Conservation (phyloP, 2,113 vertebrate genomes). For the Melanerpes formicivorus region DNA sequence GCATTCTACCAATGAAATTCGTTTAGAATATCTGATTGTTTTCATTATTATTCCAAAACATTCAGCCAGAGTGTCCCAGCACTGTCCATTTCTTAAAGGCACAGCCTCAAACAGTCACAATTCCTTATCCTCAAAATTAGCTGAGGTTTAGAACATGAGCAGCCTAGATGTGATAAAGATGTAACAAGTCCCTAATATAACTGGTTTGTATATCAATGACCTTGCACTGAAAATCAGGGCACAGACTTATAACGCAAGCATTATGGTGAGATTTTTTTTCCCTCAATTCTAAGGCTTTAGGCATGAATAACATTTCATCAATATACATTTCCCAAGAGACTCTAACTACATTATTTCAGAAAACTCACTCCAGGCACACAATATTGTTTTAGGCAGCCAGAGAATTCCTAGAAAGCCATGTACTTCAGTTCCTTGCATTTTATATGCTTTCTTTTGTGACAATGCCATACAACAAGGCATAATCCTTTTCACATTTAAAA, state of each 20-base stretch:
- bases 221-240: not conserved
- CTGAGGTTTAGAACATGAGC: not conserved
- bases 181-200: not conserved
- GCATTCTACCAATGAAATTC: no score
- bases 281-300: not conserved
- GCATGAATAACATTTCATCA: not conserved
- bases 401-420: accelerated
- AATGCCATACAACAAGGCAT: not conserved
- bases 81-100: no score
- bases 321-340: not conserved
- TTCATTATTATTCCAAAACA: no score
- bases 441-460: not conserved
- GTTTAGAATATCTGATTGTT: no score
- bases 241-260: not conserved
- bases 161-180: not conserved
- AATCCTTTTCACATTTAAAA: not conserved
- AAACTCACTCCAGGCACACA: not conserved
- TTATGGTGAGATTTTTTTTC: not conserved
- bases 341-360: not conserved
- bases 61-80: no score
- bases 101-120: no score
- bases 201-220: not conserved
- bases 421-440: not conserved
- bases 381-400: not conserved
- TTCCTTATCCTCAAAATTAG: not conserved